Conservation (phyloP, 2,888 invertebrate genomes). For the Eilema caniola region DNA sequence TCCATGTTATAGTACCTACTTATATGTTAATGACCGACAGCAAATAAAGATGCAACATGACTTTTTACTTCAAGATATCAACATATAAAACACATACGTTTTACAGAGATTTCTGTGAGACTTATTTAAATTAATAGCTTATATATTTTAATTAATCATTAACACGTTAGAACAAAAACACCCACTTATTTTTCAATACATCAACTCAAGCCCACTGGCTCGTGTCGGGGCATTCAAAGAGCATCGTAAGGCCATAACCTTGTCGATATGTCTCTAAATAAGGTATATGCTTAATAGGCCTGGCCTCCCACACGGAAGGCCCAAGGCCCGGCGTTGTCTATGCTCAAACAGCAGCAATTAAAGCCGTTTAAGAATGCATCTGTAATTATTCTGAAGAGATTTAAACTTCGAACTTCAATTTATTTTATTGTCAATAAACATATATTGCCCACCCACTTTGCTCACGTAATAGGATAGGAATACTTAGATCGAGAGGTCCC, state of each 20-base stretch:
- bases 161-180: slow-evolving; percentile 18
- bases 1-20: too few species aligned
- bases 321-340: slow-evolving; percentile 50
- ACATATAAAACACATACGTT: background rate
- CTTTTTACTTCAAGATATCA: background rate
- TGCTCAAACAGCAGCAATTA: slow-evolving; percentile 48
- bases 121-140: slow-evolving; percentile 7
- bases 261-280: slow-evolving; percentile 46
- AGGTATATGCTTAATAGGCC: slow-evolving; percentile 54
- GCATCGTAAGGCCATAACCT: slow-evolving; percentile 51
- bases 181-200: slow-evolving; percentile 17
- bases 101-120: background rate
- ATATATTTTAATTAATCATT: slow-evolving; percentile 8
- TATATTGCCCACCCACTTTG: background rate
- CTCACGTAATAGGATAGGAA: too few species aligned
- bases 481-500: too few species aligned
- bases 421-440: background rate
- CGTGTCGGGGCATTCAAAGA: slow-evolving; percentile 33
- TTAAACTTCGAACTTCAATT: background rate
- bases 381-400: background rate
- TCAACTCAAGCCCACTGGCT: slow-evolving; percentile 20
- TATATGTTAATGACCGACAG: background rate
- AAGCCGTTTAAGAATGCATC: slow-evolving; percentile 31
- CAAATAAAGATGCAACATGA: background rate
- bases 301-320: slow-evolving; percentile 59